phyloP scores from a whole-genome alignment of 2,797 vertebrate species.

The Thunnus albacares region DNA sequence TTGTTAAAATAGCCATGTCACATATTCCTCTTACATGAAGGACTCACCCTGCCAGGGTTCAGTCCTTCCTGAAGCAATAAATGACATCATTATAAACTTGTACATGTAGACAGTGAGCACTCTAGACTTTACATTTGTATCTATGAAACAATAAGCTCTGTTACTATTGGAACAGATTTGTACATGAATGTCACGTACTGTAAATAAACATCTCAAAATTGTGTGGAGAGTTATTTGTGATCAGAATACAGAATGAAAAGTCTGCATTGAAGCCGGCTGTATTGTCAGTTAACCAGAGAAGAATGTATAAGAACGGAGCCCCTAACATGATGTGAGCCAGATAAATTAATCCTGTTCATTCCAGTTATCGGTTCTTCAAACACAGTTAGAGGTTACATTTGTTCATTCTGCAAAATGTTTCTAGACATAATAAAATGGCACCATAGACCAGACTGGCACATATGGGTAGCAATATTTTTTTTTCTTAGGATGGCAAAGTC shows the following conservation, averaged over 20 bases:
- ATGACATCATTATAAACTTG: background rate
- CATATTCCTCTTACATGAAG: conserved; percentile 7
- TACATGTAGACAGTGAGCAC: background rate
- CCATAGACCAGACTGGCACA: no score
- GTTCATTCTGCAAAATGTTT: no score
- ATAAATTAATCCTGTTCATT: no score
- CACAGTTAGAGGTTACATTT: no score
- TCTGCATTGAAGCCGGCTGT: background rate
- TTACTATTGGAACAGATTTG: conserved; percentile 41
- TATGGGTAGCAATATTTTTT: no score
- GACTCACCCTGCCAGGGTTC: background rate
- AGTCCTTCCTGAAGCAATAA: conserved; percentile 16
- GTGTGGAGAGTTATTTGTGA: background rate
- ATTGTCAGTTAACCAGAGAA: no score
- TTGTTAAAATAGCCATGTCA: conserved; percentile 32
- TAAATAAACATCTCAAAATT: conserved; percentile 61
- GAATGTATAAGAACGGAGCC: no score
- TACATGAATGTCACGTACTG: conserved; percentile 47
- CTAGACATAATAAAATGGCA: no score
- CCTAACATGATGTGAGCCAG: no score
- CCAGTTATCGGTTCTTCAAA: no score
- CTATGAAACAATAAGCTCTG: conserved; percentile 39
- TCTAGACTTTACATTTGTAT: conserved; percentile 35
- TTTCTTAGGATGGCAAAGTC: no score
- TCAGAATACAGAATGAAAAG: background rate